Evolutionary conservation across 1,140 invertebrate species (phyloP).

Genomic region (Eurosta solidaginis): DNA sequence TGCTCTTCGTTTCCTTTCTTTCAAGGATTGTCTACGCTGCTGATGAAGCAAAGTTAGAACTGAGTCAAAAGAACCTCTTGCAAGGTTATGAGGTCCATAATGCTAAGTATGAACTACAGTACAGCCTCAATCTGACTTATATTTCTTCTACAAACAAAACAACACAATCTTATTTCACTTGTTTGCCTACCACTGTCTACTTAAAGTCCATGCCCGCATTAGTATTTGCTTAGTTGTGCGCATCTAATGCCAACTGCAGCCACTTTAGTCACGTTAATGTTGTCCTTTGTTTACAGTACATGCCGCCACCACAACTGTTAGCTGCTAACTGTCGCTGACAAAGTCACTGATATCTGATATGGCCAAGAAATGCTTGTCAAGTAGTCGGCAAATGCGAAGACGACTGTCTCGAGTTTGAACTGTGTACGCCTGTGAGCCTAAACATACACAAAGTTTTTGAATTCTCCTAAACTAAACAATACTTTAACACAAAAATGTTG

Average conservation of each 20-base stretch:
- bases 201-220: not conserved
- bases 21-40: too few relatives aligned
- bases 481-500: not conserved
- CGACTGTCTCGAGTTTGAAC: not conserved
- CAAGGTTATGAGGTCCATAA: too few relatives aligned
- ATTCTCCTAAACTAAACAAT: not conserved
- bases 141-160: too few relatives aligned
- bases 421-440: not conserved
- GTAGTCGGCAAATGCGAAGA: too few relatives aligned
- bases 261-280: not conserved
- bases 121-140: too few relatives aligned
- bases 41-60: too few relatives aligned
- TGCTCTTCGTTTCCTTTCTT: too few relatives aligned
- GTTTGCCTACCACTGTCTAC: not conserved
- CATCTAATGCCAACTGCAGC: constrained; percentile 15
- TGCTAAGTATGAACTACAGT: too few relatives aligned
- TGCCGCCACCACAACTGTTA: not conserved
- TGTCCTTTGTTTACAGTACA: constrained; percentile 4
- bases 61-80: too few relatives aligned
- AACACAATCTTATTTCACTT: too few relatives aligned
- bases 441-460: not conserved
- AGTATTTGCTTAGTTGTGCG: constrained; percentile 9
- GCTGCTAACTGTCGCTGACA: not conserved
- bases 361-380: constrained; percentile 9
- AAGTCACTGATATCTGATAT: constrained; percentile 5